phyloP scores from a whole-genome alignment of 2,797 vertebrate genomes.

The Lates japonicus region DNA sequence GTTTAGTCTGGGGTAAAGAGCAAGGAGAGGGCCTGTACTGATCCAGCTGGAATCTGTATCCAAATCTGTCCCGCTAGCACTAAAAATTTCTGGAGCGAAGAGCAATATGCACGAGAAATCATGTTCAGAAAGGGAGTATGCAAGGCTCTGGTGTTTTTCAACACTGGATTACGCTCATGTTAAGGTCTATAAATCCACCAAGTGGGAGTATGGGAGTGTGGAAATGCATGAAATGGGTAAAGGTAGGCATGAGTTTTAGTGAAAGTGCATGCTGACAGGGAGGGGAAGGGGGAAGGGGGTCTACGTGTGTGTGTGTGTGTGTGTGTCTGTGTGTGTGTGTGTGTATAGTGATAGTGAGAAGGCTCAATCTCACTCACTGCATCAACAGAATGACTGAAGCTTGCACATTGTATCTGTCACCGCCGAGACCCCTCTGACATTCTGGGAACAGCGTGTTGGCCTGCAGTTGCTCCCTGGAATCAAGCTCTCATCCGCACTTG shows the following conservation, averaged over 20 bases:
- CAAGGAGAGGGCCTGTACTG: constrained; percentile 13
- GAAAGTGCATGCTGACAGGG: constrained; percentile 57
- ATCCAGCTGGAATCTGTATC: constrained; percentile 6
- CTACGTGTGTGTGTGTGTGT: constrained; percentile 20
- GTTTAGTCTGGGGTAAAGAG: constrained; percentile 27
- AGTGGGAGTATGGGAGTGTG: constrained; percentile 17
- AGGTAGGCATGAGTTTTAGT: constrained; percentile 36
- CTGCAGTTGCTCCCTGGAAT: constrained; percentile 80
- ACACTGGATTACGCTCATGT: constrained; percentile 45
- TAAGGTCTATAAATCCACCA: constrained; percentile 51
- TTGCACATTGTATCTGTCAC: constrained; percentile 76
- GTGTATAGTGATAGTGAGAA: constrained; percentile 22
- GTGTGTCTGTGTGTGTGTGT: background rate
- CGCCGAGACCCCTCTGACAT: constrained; percentile 73
- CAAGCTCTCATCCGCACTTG: constrained; percentile 77
- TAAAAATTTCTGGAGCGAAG: background rate
- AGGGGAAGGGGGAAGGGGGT: background rate
- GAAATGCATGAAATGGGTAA: constrained; percentile 59
- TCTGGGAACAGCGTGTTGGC: constrained; percentile 70
- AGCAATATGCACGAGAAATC: constrained; percentile 24
- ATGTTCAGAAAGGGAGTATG: constrained; percentile 18
- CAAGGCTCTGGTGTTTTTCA: constrained; percentile 41
- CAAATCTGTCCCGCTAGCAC: constrained; percentile 14
- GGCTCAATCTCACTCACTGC: constrained; percentile 48
- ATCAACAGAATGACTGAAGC: constrained; percentile 63